Evolutionary conservation across 2,888 invertebrate genomes (phyloP).

Genomic region (Epirrhoe tristata): DNA sequence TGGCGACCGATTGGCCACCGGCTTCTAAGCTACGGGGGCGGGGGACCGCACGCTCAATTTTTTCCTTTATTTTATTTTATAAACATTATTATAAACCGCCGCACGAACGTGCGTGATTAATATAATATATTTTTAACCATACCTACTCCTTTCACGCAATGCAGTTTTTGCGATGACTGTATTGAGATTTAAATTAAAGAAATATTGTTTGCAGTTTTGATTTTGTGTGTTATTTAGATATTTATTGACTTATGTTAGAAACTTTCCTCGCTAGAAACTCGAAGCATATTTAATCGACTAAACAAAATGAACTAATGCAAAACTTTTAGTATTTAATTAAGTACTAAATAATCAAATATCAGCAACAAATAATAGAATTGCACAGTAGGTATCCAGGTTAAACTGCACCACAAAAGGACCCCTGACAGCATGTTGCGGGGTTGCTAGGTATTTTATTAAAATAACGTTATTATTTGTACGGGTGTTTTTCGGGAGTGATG

Average conservation of each 20-base stretch:
- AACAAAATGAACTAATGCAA: conserved; percentile 13
- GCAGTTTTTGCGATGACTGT: conserved; percentile 59
- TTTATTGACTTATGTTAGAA: not conserved
- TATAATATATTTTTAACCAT: conserved; percentile 77
- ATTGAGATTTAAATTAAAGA: conserved; percentile 16
- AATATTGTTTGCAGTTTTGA: conserved; percentile 4
- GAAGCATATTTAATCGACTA: conserved; percentile 4
- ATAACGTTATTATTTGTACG: conserved; percentile 80
- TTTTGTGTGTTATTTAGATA: not conserved
- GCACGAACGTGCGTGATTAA: conserved; percentile 76
- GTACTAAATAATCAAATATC: conserved; percentile 43
- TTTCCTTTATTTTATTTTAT: conserved; percentile 59
- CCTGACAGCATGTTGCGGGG: conserved; percentile 48
- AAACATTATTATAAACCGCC: conserved; percentile 60
- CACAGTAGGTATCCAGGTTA: conserved; percentile 57
- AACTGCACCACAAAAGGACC: conserved; percentile 47
- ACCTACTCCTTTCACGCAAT: conserved; percentile 73
- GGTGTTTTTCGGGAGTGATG: conserved; percentile 76
- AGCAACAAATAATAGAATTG: conserved; percentile 49
- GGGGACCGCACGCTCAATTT: conserved; percentile 49
- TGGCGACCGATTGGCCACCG: conserved; percentile 58
- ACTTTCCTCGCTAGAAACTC: not conserved
- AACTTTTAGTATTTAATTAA: conserved; percentile 4
- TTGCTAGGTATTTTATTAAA: conserved; percentile 71
- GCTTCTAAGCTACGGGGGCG: conserved; percentile 54